Evolutionary conservation across 1,140 invertebrate species (phyloP), one percentile per base, ranked within the genome.

Genomic region (Charaxes varanes): DNA sequence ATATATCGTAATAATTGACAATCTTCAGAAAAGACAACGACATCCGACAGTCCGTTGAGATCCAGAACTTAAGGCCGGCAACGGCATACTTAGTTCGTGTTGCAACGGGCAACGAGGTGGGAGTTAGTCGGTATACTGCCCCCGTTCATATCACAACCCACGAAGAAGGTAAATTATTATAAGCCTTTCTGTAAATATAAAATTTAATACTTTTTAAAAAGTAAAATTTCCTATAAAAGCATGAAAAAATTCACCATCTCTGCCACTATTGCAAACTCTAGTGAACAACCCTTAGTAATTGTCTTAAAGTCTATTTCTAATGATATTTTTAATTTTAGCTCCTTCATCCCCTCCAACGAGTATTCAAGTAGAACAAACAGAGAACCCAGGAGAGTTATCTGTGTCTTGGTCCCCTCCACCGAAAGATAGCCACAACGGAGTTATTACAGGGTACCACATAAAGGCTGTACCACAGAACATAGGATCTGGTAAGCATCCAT

Each of bases 391-490:
- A 5, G 79, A 83, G 38, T 65, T 85, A 0, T 59, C 59, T 11
- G 54, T 77, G 11, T 65, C 70, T 1, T 72, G 88, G 87, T 84
- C 90, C 1, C 91, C 92, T 2, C 80, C 83, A 2, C 85, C 87
- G 0, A 82, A 88, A 30, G 88, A 91, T 22, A 85, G 88, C 0
- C 89, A 89, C 62, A 93, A 94, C 57, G 93, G 93, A 0, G 86
- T 90, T 24, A 85, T 94, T 6, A 78, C 90, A 4, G 93, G 93
- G 1, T 95, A 94, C 64, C 87, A 88, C 41, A 84, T 90, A 0
- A 88, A 86, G 34, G 79, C 78, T 4, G 58, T 73, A 0, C 76
- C 83, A 0, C 77, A 85, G 18, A 69, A 65, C 32, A 54, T 62
- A 35, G 67, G 60, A 1, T 38, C 66, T 30, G 70, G 78, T 83